Conservation (phyloP, 2,888 invertebrate genomes). For the Dysmachus trigonus region DNA sequence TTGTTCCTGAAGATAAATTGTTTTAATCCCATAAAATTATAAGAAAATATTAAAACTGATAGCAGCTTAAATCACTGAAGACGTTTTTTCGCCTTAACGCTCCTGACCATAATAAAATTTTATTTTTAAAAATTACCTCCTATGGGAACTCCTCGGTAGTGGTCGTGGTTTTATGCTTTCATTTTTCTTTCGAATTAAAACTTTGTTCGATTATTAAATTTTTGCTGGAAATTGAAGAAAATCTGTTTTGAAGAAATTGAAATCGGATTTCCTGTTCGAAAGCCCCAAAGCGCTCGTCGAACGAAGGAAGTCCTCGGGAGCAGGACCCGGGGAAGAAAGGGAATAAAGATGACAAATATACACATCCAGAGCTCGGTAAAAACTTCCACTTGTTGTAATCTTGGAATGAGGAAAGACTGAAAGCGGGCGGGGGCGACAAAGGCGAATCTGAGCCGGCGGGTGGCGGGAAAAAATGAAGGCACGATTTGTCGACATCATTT, state of each 20-base stretch:
- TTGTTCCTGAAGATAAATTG: background rate
- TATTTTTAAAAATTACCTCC: background rate
- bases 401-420: background rate
- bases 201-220: background rate
- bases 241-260: background rate
- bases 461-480: background rate
- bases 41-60: background rate
- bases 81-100: background rate
- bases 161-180: background rate
- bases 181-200: background rate
- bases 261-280: background rate
- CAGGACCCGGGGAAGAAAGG: background rate
- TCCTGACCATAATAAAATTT: background rate
- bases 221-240: background rate
- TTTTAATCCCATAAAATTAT: background rate
- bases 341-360: conserved; percentile 23
- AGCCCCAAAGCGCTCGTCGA: background rate
- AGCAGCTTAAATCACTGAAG: background rate
- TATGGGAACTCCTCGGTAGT: background rate
- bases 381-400: conserved; percentile 25
- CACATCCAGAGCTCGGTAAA: background rate
- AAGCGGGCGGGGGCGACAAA: background rate
- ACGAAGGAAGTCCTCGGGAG: background rate
- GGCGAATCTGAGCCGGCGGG: background rate
- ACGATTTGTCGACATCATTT: conserved; percentile 37